Conservation (phyloP, 2,797 vertebrate species). For the Champsocephalus esox region DNA sequence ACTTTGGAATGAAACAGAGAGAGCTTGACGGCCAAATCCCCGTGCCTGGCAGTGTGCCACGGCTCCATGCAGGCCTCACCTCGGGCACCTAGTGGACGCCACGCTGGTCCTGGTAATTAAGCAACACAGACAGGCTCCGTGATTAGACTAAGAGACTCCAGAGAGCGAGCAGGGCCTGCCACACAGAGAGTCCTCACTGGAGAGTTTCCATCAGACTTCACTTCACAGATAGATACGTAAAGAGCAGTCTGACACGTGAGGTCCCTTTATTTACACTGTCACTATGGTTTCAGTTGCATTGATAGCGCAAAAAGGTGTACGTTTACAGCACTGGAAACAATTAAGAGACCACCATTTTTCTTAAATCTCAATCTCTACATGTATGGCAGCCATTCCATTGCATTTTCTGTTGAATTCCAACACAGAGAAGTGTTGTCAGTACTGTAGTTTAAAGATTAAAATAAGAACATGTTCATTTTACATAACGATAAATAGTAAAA, state of each 20-base stretch:
- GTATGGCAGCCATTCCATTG: too few species aligned
- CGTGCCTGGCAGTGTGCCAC: slow-evolving; percentile 67
- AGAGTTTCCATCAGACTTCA: slow-evolving; percentile 19
- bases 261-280: background rate
- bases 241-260: background rate
- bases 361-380: too few species aligned
- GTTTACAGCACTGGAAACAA: background rate
- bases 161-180: slow-evolving; percentile 24
- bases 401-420: too few species aligned
- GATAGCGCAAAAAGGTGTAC: background rate
- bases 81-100: slow-evolving; percentile 68
- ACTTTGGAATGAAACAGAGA: slow-evolving; percentile 79
- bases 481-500: too few species aligned
- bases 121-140: slow-evolving; percentile 63
- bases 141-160: slow-evolving; percentile 63
- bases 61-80: slow-evolving; percentile 61
- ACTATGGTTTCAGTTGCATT: background rate
- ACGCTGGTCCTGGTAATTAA: slow-evolving; percentile 78
- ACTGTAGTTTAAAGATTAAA: too few species aligned
- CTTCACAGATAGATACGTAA: slow-evolving; percentile 21
- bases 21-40: slow-evolving; percentile 68
- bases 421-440: too few species aligned
- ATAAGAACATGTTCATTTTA: too few species aligned
- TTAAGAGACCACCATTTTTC: too few species aligned
- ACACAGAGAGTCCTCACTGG: slow-evolving; percentile 13